Evolutionary conservation across 2,888 invertebrate species (phyloP).

Genomic region (Pseudococcus longispinus): DNA sequence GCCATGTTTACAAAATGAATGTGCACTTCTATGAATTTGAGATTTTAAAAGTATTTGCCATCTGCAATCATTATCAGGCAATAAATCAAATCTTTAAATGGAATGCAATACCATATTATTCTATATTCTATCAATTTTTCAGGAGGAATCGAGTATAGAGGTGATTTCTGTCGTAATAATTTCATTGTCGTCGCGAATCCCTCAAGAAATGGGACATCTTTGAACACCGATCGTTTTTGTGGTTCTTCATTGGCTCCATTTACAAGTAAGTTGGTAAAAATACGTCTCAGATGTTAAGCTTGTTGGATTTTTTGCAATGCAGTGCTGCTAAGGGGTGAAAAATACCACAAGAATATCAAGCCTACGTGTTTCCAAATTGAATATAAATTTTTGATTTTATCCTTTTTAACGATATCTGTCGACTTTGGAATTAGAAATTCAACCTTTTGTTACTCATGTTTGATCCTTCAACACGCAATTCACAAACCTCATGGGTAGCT

Average conservation of each 20-base stretch:
- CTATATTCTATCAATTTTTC: background rate
- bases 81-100: too few relatives aligned
- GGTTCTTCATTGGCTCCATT: conserved; percentile 74
- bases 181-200: conserved; percentile 79
- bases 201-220: conserved; percentile 62
- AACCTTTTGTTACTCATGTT: too few relatives aligned
- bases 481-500: background rate
- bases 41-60: too few relatives aligned
- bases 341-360: too few relatives aligned
- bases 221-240: conserved; percentile 75
- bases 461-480: background rate
- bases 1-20: too few relatives aligned
- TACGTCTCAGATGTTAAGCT: background rate
- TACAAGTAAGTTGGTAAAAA: conserved; percentile 64
- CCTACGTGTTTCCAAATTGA: background rate
- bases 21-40: too few relatives aligned
- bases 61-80: too few relatives aligned
- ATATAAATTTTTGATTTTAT: background rate
- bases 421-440: background rate
- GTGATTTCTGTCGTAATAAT: conserved; percentile 58
- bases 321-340: too few relatives aligned
- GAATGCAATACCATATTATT: too few relatives aligned
- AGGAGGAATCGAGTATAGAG: background rate
- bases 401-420: background rate
- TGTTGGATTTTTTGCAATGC: background rate